Percentiles rank a stretch among this genome's conserved stretches.
Conservation (phyloP, 2,888 invertebrate species). For the Habroteleia sp. region DNA sequence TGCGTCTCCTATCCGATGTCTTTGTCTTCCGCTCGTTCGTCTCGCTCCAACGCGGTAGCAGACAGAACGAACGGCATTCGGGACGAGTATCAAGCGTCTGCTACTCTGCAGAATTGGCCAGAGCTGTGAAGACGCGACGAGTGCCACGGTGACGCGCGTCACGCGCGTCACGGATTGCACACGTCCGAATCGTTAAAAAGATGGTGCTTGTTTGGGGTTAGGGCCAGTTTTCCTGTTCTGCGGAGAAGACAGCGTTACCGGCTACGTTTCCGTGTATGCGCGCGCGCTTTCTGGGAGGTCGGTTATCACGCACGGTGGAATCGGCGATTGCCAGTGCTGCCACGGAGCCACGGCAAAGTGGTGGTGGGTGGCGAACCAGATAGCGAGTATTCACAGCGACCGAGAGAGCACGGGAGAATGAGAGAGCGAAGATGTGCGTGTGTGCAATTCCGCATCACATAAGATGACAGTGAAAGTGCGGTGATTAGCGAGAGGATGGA, state of each 20-base stretch:
- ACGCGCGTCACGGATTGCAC: slow-evolving; percentile 5
- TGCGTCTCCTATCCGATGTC: slow-evolving; percentile 40
- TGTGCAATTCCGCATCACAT: slow-evolving; percentile 66
- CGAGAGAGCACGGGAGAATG: slow-evolving; percentile 4
- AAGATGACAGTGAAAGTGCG: slow-evolving; percentile 68
- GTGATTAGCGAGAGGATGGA: slow-evolving; percentile 51
- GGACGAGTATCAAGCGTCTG: slow-evolving; percentile 23
- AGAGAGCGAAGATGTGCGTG: slow-evolving; percentile 55
- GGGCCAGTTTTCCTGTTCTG: slow-evolving; percentile 15
- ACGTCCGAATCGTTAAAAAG: background rate
- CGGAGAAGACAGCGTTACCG: slow-evolving; percentile 45
- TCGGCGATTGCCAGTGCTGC: slow-evolving; percentile 63
- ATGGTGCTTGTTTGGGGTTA: slow-evolving; percentile 32
- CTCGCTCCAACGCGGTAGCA: slow-evolving; percentile 27
- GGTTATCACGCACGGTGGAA: slow-evolving; percentile 58
- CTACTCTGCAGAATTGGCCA: slow-evolving; percentile 1
- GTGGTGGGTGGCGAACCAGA: slow-evolving; percentile 50
- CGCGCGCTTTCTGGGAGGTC: slow-evolving; percentile 57
- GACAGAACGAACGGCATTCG: slow-evolving; percentile 23
- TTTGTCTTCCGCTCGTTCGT: slow-evolving; percentile 8
- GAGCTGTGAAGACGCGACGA: slow-evolving; percentile 17
- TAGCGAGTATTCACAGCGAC: slow-evolving; percentile 13
- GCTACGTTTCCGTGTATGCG: slow-evolving; percentile 61
- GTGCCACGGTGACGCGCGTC: slow-evolving; percentile 6
- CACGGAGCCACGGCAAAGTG: slow-evolving; percentile 59